Evolutionary conservation across 1,140 invertebrate species (phyloP).

Genomic region (Drosophila kohkoa): DNA sequence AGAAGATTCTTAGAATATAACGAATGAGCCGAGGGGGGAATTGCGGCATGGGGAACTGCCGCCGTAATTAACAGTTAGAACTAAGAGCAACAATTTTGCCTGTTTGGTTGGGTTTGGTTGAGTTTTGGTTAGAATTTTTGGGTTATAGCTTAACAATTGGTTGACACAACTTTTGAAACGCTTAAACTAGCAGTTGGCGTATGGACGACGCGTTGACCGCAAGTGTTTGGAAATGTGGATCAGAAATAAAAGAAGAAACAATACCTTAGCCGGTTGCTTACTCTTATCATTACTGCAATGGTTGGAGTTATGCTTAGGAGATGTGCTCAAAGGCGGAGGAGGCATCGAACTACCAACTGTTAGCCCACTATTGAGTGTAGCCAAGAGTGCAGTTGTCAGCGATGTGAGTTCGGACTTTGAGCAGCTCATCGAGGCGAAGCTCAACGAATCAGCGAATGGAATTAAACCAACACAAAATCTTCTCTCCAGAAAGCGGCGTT

Average conservation of each 20-base stretch:
- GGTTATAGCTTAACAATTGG: no score
- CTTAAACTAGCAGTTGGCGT: conserved; percentile 58
- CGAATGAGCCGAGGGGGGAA: background rate
- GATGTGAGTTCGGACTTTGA: conserved; percentile 50
- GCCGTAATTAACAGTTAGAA: conserved; percentile 68
- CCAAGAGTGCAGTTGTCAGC: conserved; percentile 30
- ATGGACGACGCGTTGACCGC: conserved; percentile 62
- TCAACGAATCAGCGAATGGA: conserved; percentile 63
- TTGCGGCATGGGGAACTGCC: background rate
- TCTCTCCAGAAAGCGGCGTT: conserved; percentile 89
- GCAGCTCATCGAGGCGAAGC: conserved; percentile 69
- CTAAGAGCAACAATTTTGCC: conserved; percentile 42
- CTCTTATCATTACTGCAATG: background rate
- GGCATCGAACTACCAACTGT: conserved; percentile 41
- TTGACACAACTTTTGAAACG: conserved; percentile 42
- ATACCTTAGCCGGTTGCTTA: conserved; percentile 29
- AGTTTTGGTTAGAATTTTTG: background rate
- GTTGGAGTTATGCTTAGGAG: conserved; percentile 9
- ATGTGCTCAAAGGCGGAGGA: conserved; percentile 44
- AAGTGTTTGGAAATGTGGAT: conserved; percentile 59
- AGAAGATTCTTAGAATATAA: conserved; percentile 5
- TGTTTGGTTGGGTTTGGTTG: conserved; percentile 1
- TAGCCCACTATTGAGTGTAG: conserved; percentile 35
- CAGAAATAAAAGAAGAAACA: conserved; percentile 35
- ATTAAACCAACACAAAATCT: conserved; percentile 58